Base-by-base conservation (phyloP, 2,797 vertebrate species). In the Sebastes itinus region DNA sequence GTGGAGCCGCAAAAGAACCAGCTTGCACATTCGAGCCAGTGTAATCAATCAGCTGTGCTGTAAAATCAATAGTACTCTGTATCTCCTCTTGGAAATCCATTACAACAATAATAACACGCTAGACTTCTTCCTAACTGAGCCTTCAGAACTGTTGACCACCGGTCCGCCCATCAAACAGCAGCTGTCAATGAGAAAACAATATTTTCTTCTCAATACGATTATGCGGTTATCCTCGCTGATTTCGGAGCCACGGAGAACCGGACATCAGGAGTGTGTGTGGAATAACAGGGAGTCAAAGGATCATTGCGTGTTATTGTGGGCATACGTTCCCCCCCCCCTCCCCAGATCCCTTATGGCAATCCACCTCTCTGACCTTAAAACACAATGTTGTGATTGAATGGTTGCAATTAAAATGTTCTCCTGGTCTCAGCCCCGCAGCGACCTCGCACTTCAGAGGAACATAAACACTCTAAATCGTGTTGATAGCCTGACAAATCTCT, bases 351-450 rank as follows among this genome's bases (percentile, higher is more conserved):
- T 89, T 59, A 55, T n/a, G 77, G 89, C 75, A 35, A 38, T 38
- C 70, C 89, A 86, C 84, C 87, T 85, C 68, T 72, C 38, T 91
- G 88, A 92, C 92, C 91, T 73, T 84, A 75, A 87, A 90, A 87
- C 87, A 89, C 85, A 92, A 88, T 86, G 90, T 89, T 90, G 80
- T 91, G 89, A 95, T 91, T 94, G 92, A 92, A 91, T 90, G 86
- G 90, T 89, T 92, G 91, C 90, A 92, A 94, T 95, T 93, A 94
- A 93, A 93, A 87, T 77, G 87, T 86, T 86, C 86, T 84, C 76
- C 69, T 68, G 82, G 78, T 87, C 79, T 81, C 71, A 66, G 86
- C 72, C 87, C 81, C 27, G 12, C 70, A 80, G 85, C 42, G 72
- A 61, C 61, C 49, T 68, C 7, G 3, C 46, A 81, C 66, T 87